Evolutionary conservation across 2,888 invertebrate genomes (phyloP).

Genomic region (Sphaerophoria rueppellii): DNA sequence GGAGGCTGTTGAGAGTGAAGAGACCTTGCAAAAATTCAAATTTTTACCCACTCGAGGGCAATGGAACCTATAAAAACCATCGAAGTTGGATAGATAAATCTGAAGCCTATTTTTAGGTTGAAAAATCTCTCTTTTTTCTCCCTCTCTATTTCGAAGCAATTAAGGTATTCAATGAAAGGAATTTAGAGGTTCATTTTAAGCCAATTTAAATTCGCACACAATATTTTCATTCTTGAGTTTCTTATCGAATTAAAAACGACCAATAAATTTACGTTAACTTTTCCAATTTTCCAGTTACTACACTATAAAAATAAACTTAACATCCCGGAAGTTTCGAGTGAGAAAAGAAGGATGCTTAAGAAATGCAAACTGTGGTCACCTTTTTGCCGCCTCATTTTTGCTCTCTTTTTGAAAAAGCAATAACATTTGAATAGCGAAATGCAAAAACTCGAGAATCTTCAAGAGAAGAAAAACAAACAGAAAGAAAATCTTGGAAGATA

Average conservation of each 20-base stretch:
- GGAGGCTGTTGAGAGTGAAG: background rate
- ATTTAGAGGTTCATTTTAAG: background rate
- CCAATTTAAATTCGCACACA: background rate
- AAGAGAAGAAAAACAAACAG: conserved; percentile 8
- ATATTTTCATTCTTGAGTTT: too few relatives aligned
- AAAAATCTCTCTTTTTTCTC: background rate
- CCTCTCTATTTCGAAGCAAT: too few relatives aligned
- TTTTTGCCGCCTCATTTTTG: background rate
- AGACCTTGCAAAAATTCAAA: conserved; percentile 48
- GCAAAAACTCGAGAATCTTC: conserved; percentile 46
- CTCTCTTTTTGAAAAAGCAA: conserved; percentile 11
- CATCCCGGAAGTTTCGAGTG: conserved; percentile 4
- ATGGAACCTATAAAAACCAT: background rate
- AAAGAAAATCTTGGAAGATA: conserved; percentile 7
- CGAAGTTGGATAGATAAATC: conserved; percentile 13
- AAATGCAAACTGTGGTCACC: conserved; percentile 32
- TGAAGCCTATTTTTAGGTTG: conserved; percentile 9
- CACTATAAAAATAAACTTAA: conserved; percentile 22
- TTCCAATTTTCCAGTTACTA: conserved; percentile 54
- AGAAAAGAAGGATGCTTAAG: background rate
- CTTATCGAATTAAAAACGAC: conserved; percentile 45
- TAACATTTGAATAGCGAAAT: conserved; percentile 44
- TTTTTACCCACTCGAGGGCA: background rate
- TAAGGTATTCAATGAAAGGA: background rate
- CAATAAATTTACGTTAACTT: conserved; percentile 59